Evolutionary conservation across 2,113 vertebrate genomes (phyloP).

Genomic region (Oncorhynchus tshawytscha): DNA sequence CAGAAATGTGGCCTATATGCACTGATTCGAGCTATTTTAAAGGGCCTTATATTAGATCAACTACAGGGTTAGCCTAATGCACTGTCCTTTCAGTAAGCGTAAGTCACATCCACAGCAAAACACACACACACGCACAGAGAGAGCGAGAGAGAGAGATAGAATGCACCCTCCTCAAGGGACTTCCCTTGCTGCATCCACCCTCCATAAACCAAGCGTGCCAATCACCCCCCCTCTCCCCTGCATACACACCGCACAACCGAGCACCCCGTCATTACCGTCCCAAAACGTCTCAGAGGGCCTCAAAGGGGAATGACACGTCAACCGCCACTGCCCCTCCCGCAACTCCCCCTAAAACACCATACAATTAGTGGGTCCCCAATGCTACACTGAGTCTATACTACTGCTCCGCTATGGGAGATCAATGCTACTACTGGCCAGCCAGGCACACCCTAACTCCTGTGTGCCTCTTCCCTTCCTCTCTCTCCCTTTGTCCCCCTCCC

Average conservation of each 20-base stretch:
- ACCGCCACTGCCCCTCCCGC: conserved; percentile 30
- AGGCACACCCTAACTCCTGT: not conserved
- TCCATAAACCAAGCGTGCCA: conserved; percentile 44
- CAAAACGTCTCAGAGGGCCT: conserved; percentile 53
- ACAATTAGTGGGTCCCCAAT: conserved; percentile 68
- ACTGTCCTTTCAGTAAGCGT: conserved; percentile 1
- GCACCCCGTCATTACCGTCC: conserved; percentile 64
- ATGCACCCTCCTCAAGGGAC: conserved; percentile 63
- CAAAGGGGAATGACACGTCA: conserved; percentile 33
- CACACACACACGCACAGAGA: no score
- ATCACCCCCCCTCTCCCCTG: conserved; percentile 42
- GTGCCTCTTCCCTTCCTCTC: no score
- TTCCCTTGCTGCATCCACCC: conserved; percentile 59
- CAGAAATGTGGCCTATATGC: not conserved
- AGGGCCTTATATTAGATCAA: conserved; percentile 12
- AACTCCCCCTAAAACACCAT: conserved; percentile 60
- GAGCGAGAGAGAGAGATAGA: not conserved
- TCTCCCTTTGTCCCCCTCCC: no score
- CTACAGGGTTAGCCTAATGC: conserved; percentile 21
- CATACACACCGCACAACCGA: conserved; percentile 34
- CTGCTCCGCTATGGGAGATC: conserved; percentile 9
- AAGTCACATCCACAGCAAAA: conserved; percentile 9
- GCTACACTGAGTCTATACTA: conserved; percentile 24
- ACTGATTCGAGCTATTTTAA: not conserved
- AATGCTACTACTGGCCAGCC: not conserved